A percentile compares a stretch with the other conserved stretches of the same genome.
These are phyloP conservation scores for Miniopterus natalensis DNA, from an alignment of 2,113 vertebrate species.

Conservation along the genomic window DNA sequence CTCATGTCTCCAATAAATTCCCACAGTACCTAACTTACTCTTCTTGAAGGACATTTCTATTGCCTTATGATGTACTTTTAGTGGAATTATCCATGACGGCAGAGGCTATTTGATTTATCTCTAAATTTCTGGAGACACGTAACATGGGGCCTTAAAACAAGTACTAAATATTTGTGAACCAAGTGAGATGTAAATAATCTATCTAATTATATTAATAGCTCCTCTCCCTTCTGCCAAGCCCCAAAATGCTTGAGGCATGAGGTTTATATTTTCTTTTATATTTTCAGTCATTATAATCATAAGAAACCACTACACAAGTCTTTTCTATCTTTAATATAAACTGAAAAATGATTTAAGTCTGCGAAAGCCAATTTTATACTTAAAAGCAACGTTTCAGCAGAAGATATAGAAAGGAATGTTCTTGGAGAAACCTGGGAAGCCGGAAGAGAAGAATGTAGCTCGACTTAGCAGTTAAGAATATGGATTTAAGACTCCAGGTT, in stretches of 20 bases:
- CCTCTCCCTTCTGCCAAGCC: not conserved
- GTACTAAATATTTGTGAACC: not conserved
- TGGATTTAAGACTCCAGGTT: not conserved
- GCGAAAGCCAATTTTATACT: not conserved
- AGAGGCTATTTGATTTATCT: not conserved
- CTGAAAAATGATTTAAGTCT: not conserved
- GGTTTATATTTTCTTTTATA: not conserved
- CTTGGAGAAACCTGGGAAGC: not conserved
- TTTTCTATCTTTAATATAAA: conserved; percentile 25
- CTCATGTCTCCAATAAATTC: not conserved
- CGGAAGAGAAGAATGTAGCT: not conserved
- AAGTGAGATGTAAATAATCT: not conserved
- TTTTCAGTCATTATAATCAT: not conserved
- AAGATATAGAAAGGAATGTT: not conserved
- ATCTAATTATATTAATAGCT: not conserved
- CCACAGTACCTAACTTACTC: not conserved
- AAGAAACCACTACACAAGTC: not conserved
- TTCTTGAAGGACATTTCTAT: not conserved
- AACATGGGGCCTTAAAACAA: not conserved
- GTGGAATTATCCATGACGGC: not conserved
- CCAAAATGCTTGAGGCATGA: not conserved
- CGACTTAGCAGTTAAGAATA: not conserved
- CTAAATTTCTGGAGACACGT: not conserved
- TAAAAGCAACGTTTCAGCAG: conserved; percentile 27
- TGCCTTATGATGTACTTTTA: not conserved